Percentiles rank a stretch among this genome's conserved stretches.
These are phyloP conservation scores for Gracilinanus agilis DNA, from an alignment of 2,113 vertebrate species.

Conservation along the genomic window DNA sequence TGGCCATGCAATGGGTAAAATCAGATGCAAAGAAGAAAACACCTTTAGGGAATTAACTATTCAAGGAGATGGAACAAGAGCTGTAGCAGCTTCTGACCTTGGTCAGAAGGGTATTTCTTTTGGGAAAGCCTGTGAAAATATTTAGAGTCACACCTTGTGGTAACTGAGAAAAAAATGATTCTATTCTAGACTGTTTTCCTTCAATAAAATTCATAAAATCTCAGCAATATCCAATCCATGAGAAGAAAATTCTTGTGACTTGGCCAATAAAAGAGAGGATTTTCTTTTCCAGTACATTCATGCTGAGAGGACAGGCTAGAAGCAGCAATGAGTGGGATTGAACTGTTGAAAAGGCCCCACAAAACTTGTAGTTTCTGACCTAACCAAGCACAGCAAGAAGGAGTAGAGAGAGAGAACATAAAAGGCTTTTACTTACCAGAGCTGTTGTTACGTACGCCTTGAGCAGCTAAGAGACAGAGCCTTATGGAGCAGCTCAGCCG, in stretches of 20 bases:
- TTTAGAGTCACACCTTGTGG: slow-evolving; percentile 40
- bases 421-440: slow-evolving; percentile 94
- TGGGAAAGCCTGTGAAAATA: slow-evolving; percentile 43
- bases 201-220: slow-evolving; percentile 17
- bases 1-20: not conserved
- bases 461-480: slow-evolving; percentile 90
- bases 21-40: not conserved
- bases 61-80: slow-evolving; percentile 10
- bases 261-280: slow-evolving; percentile 45
- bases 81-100: not conserved
- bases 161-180: slow-evolving; percentile 48
- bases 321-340: slow-evolving; percentile 14
- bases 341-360: slow-evolving; percentile 51
- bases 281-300: slow-evolving; percentile 15
- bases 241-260: slow-evolving; percentile 36
- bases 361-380: slow-evolving; percentile 64
- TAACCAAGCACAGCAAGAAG: slow-evolving; percentile 66
- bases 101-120: slow-evolving; percentile 5
- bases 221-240: slow-evolving; percentile 19
- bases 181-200: slow-evolving; percentile 41
- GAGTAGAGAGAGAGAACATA: slow-evolving; percentile 79
- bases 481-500: slow-evolving; percentile 92
- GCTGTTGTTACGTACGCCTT: slow-evolving; percentile 83
- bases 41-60: not conserved
- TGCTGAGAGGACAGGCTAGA: not conserved